Percentiles rank a stretch among this genome's conserved stretches.
Conservation (phyloP, 2,797 vertebrate genomes). For the Rhadinocentrus ornatus region DNA sequence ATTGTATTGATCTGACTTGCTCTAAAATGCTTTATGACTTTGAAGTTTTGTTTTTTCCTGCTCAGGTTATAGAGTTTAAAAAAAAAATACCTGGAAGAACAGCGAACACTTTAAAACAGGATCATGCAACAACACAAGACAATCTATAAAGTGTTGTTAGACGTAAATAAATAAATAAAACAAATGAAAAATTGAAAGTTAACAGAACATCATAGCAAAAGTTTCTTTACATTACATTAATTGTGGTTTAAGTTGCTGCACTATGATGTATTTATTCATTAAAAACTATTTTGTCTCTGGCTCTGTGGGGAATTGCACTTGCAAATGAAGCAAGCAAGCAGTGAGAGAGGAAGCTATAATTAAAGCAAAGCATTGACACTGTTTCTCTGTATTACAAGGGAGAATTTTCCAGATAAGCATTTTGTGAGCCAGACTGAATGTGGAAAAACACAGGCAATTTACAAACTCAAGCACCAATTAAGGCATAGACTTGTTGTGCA, state of each 20-base stretch:
- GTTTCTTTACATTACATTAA: background rate
- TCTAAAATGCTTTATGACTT: slow-evolving; percentile 10
- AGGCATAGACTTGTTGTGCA: slow-evolving; percentile 59
- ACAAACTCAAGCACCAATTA: slow-evolving; percentile 69
- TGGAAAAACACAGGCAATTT: slow-evolving; percentile 57
- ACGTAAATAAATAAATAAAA: background rate
- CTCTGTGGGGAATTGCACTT: slow-evolving; percentile 8
- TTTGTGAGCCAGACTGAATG: slow-evolving; percentile 42
- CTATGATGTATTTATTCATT: background rate
- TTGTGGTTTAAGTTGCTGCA: background rate
- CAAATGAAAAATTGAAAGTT: no score
- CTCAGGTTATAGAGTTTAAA: slow-evolving; percentile 2
- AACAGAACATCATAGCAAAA: background rate
- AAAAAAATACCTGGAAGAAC: background rate
- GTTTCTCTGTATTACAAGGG: slow-evolving; percentile 37
- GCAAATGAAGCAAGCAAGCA: background rate
- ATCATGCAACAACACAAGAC: background rate
- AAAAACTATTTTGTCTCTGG: slow-evolving; percentile 13
- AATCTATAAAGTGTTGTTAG: background rate
- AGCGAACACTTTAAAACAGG: background rate
- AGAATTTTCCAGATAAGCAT: slow-evolving; percentile 32
- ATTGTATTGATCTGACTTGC: slow-evolving; percentile 7
- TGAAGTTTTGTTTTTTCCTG: background rate
- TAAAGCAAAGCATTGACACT: slow-evolving; percentile 23
- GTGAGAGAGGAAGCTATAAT: background rate